Evolutionary conservation across 2,113 vertebrate genomes (phyloP).

Genomic region (Cepphus grylle): DNA sequence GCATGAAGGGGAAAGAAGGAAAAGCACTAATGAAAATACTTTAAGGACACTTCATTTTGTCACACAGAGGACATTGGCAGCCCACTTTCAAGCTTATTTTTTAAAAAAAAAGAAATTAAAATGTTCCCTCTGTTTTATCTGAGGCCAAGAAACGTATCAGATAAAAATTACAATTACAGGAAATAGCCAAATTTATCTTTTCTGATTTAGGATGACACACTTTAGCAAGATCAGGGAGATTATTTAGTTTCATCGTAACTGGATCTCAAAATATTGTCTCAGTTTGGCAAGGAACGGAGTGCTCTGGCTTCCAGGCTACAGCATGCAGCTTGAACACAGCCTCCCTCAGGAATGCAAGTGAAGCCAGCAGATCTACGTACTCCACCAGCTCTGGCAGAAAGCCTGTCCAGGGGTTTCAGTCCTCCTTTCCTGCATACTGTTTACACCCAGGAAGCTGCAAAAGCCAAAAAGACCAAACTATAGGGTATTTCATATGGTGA

Average conservation of each 20-base stretch:
- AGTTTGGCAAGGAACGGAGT: neutral
- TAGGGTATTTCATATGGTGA: neutral
- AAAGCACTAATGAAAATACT: neutral
- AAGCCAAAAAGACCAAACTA: neutral
- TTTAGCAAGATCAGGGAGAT: neutral
- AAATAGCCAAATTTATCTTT: neutral
- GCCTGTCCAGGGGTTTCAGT: neutral
- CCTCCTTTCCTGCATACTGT: neutral
- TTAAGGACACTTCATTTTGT: neutral
- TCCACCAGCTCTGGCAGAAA: neutral
- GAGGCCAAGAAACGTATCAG: neutral
- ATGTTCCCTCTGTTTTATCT: neutral
- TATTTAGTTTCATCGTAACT: neutral
- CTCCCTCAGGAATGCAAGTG: neutral
- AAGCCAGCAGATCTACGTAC: neutral
- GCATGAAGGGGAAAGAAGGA: neutral
- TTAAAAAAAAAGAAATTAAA: neutral
- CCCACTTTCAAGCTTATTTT: neutral
- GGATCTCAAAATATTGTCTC: neutral
- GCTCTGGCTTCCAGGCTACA: neutral
- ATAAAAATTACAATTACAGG: neutral
- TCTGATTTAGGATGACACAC: neutral
- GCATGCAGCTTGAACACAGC: neutral
- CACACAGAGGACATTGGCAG: neutral
- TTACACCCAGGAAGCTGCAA: neutral